Conservation (phyloP, 2,888 invertebrate species). For the Drosophila multiciliata region DNA sequence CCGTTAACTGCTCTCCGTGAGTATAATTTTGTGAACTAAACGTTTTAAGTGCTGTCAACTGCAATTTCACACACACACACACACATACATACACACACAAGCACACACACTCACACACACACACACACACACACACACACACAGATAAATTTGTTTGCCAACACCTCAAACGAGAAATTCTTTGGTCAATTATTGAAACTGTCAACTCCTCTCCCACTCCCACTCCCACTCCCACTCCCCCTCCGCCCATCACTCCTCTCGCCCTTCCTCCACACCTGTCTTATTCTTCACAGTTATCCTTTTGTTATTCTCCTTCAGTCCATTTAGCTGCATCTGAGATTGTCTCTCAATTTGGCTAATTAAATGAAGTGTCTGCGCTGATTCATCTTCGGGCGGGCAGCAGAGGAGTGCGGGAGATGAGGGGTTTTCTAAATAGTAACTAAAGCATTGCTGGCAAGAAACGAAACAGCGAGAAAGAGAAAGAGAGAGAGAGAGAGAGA, state of each 20-base stretch:
- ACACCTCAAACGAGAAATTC: neutral
- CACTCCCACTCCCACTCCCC: neutral
- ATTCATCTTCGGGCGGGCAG: neutral
- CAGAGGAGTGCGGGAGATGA: neutral
- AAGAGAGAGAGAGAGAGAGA: neutral
- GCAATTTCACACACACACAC: neutral
- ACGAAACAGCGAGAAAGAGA: neutral
- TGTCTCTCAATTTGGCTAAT: slow-evolving; percentile 54
- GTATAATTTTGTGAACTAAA: neutral
- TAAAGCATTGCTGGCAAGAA: slow-evolving; percentile 20
- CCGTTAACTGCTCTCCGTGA: neutral
- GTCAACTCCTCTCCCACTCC: neutral
- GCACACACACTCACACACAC: neutral
- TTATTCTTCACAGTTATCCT: neutral
- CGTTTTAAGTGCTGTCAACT: neutral
- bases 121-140: neutral
- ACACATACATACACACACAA: neutral
- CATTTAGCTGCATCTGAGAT: neutral
- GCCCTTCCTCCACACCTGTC: neutral
- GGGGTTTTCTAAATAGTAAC: slow-evolving; percentile 13
- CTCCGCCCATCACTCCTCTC: too few relatives aligned
- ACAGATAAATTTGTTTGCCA: neutral
- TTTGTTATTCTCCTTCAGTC: neutral
- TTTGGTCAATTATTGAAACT: neutral
- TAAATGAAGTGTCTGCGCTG: slow-evolving; percentile 42